Evolutionary conservation across 2,113 vertebrate species (phyloP).

Genomic region (Suncus etruscus): DNA sequence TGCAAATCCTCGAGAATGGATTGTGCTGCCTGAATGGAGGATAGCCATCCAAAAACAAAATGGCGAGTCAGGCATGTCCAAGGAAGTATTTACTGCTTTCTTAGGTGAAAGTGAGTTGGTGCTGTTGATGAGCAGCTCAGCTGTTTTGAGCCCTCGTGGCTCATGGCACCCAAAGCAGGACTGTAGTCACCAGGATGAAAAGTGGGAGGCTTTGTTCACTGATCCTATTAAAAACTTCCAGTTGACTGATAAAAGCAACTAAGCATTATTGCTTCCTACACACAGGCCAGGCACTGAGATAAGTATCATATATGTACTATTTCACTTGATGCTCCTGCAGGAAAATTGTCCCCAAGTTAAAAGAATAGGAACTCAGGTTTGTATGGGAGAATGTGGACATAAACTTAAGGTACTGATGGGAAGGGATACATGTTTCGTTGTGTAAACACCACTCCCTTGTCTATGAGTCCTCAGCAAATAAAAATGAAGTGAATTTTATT

Average conservation of each 20-base stretch:
- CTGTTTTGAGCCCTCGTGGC: background rate
- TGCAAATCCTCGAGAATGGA: constrained; percentile 27
- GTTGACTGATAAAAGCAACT: background rate
- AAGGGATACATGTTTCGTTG: background rate
- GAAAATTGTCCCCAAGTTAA: background rate
- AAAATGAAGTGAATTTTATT: background rate
- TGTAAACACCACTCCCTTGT: background rate
- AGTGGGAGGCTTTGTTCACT: background rate
- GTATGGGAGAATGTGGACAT: background rate
- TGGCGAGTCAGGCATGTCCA: background rate
- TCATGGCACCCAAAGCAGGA: background rate
- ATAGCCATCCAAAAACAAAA: background rate
- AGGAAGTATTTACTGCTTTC: background rate
- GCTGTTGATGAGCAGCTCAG: background rate
- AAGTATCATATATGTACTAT: background rate
- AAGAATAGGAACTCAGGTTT: background rate
- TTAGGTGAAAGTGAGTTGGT: background rate
- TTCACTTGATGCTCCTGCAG: background rate
- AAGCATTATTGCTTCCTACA: background rate
- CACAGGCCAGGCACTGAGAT: background rate
- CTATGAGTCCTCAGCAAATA: background rate
- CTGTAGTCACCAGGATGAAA: constrained; percentile 2
- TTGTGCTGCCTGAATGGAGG: background rate
- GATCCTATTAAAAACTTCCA: background rate
- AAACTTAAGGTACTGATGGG: background rate